Base-by-base conservation (phyloP, 2,113 vertebrate genomes). In the Archilochus colubris region DNA sequence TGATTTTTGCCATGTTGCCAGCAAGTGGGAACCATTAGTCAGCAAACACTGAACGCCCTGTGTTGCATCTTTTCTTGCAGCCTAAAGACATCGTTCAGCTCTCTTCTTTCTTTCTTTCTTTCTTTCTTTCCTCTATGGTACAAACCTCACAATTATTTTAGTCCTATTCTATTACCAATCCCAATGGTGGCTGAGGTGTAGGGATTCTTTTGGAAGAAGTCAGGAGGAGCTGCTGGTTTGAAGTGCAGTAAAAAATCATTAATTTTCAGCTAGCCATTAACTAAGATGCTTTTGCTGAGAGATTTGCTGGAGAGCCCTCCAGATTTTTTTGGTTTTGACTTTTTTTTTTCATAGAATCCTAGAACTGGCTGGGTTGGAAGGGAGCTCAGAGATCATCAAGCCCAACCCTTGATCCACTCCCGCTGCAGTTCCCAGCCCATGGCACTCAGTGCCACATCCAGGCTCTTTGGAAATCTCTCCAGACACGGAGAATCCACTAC, bases 211-310 rank as follows among this genome's bases (percentile, higher is more conserved):
- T 66, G 69, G 13, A 59, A 79, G 36, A 75, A 78, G 51, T 40
- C 18, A 5, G 36, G 16, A 81, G 61, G 44, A 88, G 38, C 33
- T 74, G 43, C 61, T 89, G 50, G n/a, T 86, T 51, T 94, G 84
- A 96, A 69, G 40, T 92, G 53, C 44, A 69, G 54, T 86, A 95
- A 75, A 91, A 88, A 74, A 79, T 88, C 1, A 0, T 93, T 96
- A 94, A 80, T 78, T 62, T 95, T 83, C 90, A 93, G n/a, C 50
- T 75, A 79, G 54, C 83, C 53, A 70, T 74, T 92, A 94, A 86
- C 88, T 14, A 63, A 59, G 20, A 18, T 48, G 20, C 40, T 48
- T 96, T 95, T 93, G 66, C 33, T 88, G 36, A 84, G 40, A 72
- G 19, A n/a, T n/a, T n/a, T n/a, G n/a, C n/a, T n/a, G n/a, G n/a